phyloP scores from a whole-genome alignment of 2,113 vertebrate species.

The Diadophis punctatus region DNA sequence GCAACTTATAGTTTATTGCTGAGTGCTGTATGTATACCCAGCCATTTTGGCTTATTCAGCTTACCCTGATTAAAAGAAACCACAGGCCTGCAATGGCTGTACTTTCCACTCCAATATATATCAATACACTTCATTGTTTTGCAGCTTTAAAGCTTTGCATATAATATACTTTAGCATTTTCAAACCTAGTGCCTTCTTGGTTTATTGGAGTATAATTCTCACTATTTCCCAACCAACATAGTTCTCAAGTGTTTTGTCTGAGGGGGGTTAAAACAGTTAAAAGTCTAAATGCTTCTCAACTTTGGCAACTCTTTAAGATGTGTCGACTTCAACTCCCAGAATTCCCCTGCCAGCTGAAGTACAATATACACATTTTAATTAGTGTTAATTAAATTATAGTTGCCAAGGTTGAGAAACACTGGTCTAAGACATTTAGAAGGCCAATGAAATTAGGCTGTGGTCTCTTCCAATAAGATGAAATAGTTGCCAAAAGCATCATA shows the following conservation, averaged over 20 bases:
- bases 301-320: not conserved
- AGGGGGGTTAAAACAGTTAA: not conserved
- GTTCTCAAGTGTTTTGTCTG: not conserved
- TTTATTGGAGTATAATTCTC: not conserved
- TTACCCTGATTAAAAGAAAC: not conserved
- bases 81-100: not conserved
- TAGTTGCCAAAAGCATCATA: not conserved
- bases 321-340: not conserved
- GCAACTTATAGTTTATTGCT: not conserved
- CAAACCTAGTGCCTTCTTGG: not conserved
- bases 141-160: not conserved
- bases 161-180: not conserved
- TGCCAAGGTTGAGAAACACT: not conserved
- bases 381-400: no score
- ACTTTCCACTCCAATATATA: not conserved
- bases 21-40: not conserved
- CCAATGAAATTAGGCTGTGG: not conserved
- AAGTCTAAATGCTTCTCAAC: not conserved
- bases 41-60: not conserved
- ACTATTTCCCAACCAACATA: not conserved
- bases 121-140: not conserved
- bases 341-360: not conserved
- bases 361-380: not conserved
- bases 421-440: not conserved
- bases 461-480: not conserved